Evolutionary conservation across 2,113 vertebrate genomes (phyloP).

Genomic region (Plotosus lineatus): DNA sequence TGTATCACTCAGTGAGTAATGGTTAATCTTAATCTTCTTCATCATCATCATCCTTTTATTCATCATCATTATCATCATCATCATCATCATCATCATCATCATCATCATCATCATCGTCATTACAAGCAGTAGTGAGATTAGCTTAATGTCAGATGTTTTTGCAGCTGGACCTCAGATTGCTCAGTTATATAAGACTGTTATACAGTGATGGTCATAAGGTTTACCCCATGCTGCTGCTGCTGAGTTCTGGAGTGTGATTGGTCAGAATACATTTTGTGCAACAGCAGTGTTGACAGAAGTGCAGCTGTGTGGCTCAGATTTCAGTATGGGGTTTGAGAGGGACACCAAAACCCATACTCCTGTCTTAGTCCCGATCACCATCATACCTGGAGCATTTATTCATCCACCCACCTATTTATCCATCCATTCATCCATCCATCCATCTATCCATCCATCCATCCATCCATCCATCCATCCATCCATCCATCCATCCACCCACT

Average conservation of each 20-base stretch:
- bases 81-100: not conserved
- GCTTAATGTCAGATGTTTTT: not conserved
- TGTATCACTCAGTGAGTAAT: conserved; percentile 78
- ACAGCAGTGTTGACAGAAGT: not conserved
- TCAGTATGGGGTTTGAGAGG: not conserved
- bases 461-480: too few species aligned
- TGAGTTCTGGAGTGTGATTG: not conserved
- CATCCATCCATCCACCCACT: too few species aligned
- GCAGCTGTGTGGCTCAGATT: not conserved
- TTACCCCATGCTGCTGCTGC: not conserved
- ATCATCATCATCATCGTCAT: not conserved
- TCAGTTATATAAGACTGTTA: not conserved
- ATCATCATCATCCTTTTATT: not conserved
- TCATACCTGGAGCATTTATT: not conserved
- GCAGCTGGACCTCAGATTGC: not conserved
- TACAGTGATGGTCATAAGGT: not conserved
- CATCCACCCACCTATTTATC: too few species aligned
- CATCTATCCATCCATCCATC: too few species aligned
- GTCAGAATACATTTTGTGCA: not conserved
- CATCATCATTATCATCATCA: not conserved
- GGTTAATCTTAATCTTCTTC: not conserved
- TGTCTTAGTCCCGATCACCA: not conserved
- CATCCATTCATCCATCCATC: too few species aligned
- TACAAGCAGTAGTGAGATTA: not conserved
- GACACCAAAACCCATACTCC: not conserved